Conservation (phyloP, 2,888 invertebrate species). For the Panzeria rudis region DNA sequence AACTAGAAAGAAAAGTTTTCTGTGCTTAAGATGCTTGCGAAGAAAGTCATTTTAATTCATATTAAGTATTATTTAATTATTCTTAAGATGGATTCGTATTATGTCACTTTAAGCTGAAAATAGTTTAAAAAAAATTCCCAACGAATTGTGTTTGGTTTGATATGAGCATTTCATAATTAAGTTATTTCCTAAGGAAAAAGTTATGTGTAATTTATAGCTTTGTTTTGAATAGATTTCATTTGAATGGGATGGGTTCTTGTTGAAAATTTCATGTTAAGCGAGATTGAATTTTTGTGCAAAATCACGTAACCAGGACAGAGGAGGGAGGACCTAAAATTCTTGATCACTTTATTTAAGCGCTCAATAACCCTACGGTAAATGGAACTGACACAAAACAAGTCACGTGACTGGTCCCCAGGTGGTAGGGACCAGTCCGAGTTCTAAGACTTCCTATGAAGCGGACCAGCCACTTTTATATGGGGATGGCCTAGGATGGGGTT, state of each 20-base stretch:
- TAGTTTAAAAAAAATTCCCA: background rate
- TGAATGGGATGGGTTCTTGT: background rate
- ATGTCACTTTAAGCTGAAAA: conserved; percentile 36
- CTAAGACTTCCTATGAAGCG: no score
- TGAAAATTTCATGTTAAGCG: background rate
- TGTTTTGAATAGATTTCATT: background rate
- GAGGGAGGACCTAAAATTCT: no score
- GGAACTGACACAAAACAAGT: no score
- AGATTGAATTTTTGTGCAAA: no score
- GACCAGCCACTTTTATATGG: no score
- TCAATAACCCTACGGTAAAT: no score
- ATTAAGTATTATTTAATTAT: conserved; percentile 68
- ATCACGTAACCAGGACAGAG: no score
- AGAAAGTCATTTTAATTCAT: conserved; percentile 50
- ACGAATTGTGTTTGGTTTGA: conserved; percentile 14
- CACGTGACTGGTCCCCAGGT: no score
- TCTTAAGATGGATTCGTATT: conserved; percentile 47
- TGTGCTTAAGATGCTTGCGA: conserved; percentile 4
- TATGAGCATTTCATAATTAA: conserved; percentile 24
- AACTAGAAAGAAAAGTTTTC: background rate
- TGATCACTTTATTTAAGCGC: no score
- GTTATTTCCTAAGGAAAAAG: background rate
- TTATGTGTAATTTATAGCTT: conserved; percentile 16
- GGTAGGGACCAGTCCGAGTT: no score
- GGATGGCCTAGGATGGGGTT: no score